Base-by-base conservation (phyloP, 1,140 invertebrate species). In the Bemisia tabaci region DNA sequence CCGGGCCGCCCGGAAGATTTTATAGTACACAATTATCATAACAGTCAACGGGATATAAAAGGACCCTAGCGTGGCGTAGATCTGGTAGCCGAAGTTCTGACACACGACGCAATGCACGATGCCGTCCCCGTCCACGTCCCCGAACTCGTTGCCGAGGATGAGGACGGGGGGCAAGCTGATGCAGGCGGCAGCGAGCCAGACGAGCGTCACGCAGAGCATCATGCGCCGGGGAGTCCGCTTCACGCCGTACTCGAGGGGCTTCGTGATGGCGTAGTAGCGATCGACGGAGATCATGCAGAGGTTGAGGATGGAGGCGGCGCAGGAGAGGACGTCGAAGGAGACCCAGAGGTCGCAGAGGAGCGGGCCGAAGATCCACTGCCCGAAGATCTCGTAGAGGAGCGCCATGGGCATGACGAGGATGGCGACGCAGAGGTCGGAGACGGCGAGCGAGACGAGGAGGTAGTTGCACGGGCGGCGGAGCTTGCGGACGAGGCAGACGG, bases 211-310 rank as follows among this genome's bases (percentile, higher is more conserved):
- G 75, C 91, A 92, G 59, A 88, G 78, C 66, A 90, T 84, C 85
- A 94, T 94, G 60, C 92, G 82, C 62, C 83, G 82, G 0, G 90
- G 90, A 1, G 91, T 93, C 65, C 92, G 82, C 75, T 91, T 91
- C 2, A 92, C 89, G 11, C 90, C 90, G 75, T 95, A 93, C 73
- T 94, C 89, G 65, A 96, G 77, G 11, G 92, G 92, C 73, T 92
- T 91, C 11, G 91, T 94, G 62, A 96, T 95, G 23, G 93, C 92
- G 75, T 90, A 90, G 77, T 93, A 95, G 17, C 89, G 81, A 75
- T 93, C 90, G 26, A 92, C 87, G 25, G 90, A 91, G 76, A 95
- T 94, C 85, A 92, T 90, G 75, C 93, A 95, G 65, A 95, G 81
- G 78, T 95, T 95, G 17, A 95, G 80, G 70, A 95, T 95, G 71